Conservation (phyloP, 2,113 vertebrate species). For the Chinchilla lanigera region DNA sequence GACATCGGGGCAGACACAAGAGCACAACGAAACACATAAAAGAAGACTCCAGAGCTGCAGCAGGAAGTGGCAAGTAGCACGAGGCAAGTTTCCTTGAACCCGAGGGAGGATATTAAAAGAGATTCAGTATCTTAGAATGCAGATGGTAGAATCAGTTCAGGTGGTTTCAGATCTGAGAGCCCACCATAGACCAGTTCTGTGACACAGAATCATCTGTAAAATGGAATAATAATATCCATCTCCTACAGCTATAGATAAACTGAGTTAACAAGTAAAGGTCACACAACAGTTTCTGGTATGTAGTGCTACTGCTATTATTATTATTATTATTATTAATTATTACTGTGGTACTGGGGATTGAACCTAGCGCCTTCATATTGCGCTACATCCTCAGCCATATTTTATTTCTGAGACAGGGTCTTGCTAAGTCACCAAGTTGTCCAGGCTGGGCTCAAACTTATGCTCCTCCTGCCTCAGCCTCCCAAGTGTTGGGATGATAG, state of each 20-base stretch:
- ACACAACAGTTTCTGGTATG: background rate
- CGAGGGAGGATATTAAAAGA: background rate
- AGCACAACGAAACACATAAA: background rate
- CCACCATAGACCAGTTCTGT: background rate
- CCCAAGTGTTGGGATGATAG: background rate
- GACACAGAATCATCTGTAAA: background rate
- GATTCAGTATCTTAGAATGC: background rate
- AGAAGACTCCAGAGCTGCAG: background rate
- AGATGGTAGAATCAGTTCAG: background rate
- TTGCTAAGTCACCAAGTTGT: background rate
- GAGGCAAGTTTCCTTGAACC: too few relatives aligned
- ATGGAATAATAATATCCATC: background rate
- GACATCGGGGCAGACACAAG: background rate
- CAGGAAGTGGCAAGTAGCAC: background rate
- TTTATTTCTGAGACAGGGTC: background rate
- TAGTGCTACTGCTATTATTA: background rate
- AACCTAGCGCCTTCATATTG: background rate
- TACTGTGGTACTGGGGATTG: background rate
- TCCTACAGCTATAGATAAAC: background rate
- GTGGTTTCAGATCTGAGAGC: background rate
- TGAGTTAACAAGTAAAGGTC: background rate
- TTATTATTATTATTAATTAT: background rate
- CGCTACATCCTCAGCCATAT: background rate
- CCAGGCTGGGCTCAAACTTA: background rate
- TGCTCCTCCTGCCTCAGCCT: background rate